These are phyloP conservation scores for Byasa hedistus DNA, from an alignment of 2,888 invertebrate species.

Conservation along the genomic window DNA sequence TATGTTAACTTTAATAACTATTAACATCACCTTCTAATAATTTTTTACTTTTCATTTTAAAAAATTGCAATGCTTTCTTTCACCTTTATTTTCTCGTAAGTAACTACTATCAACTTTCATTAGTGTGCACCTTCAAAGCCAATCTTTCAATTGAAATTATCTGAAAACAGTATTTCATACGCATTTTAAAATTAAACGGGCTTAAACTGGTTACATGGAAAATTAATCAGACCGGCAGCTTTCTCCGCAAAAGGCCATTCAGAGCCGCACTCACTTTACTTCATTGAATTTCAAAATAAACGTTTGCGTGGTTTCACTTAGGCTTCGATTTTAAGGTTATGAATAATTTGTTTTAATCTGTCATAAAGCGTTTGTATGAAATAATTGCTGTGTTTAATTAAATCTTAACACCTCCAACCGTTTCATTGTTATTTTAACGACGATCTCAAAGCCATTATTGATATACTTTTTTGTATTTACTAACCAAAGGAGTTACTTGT, in stretches of 20 bases:
- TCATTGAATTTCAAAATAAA: conserved; percentile 34
- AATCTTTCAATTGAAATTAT: conserved; percentile 2
- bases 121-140: neutral
- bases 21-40: too few species aligned
- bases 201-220: conserved; percentile 21
- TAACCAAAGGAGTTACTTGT: too few species aligned
- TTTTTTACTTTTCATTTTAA: too few species aligned
- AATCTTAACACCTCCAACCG: neutral
- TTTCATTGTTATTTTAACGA: neutral
- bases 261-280: conserved; percentile 20
- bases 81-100: too few species aligned
- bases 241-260: conserved; percentile 31
- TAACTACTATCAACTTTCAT: neutral
- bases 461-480: neutral
- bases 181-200: conserved; percentile 15
- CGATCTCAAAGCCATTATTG: neutral
- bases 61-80: too few species aligned
- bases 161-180: conserved; percentile 8
- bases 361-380: neutral
- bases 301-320: conserved; percentile 19
- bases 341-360: conserved; percentile 5
- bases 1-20: too few species aligned
- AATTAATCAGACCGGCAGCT: conserved; percentile 21
- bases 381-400: neutral
- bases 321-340: conserved; percentile 8